Evolutionary conservation across 2,797 vertebrate species (phyloP).

Genomic region (Diplodus sargus): DNA sequence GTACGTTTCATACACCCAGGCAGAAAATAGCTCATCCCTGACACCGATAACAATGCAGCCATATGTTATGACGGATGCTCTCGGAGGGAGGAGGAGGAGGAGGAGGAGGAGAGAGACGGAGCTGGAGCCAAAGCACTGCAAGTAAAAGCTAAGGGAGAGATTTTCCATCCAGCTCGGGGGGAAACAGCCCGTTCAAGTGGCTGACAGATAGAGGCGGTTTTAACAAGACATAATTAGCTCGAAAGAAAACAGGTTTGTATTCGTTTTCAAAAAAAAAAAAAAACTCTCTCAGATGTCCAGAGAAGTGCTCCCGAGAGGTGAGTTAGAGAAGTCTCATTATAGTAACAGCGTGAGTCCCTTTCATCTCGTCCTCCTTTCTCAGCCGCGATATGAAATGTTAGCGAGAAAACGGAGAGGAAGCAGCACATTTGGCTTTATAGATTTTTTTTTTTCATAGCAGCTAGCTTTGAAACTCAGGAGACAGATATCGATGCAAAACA

Average conservation of each 20-base stretch:
- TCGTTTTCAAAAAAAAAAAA: slow-evolving; percentile 33
- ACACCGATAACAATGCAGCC: slow-evolving; percentile 54
- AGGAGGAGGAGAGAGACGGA: slow-evolving; percentile 32
- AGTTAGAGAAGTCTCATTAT: slow-evolving; percentile 46
- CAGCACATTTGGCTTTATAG: not conserved
- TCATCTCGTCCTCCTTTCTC: slow-evolving; percentile 29
- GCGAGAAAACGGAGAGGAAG: slow-evolving; percentile 1
- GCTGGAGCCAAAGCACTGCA: slow-evolving; percentile 12
- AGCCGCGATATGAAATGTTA: not conserved
- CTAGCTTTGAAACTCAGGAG: slow-evolving; percentile 24
- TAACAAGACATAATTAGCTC: slow-evolving; percentile 56
- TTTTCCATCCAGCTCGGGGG: slow-evolving; percentile 49
- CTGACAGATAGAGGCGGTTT: slow-evolving; percentile 55
- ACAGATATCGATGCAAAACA: slow-evolving; percentile 14
- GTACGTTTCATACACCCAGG: slow-evolving; percentile 26
- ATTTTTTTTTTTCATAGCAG: slow-evolving; percentile 9
- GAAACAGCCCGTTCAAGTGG: slow-evolving; percentile 32
- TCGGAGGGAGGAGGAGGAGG: slow-evolving; percentile 33
- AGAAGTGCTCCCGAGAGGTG: slow-evolving; percentile 49
- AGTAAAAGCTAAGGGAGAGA: slow-evolving; percentile 23
- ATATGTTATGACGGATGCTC: slow-evolving; percentile 45
- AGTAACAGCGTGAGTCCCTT: slow-evolving; percentile 31
- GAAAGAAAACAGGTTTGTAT: slow-evolving; percentile 51
- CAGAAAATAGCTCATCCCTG: slow-evolving; percentile 62
- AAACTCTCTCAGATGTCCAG: slow-evolving; percentile 42